phyloP scores from a whole-genome alignment of 2,888 invertebrate genomes.

The Lepas anatifera region DNA sequence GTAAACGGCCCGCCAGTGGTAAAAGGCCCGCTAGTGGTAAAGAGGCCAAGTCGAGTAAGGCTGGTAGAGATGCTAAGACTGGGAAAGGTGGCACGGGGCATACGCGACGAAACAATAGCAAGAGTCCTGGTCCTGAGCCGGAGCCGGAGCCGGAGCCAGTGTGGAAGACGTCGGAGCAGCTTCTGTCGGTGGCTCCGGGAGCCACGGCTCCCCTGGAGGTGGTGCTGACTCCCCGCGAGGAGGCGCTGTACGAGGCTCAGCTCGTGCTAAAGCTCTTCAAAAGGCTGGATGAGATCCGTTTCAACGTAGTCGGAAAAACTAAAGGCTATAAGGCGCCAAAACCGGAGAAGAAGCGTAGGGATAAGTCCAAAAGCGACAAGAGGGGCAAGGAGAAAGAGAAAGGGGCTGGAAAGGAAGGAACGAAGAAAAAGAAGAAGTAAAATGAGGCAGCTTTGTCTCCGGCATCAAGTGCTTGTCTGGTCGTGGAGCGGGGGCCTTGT shows the following conservation, averaged over 20 bases:
- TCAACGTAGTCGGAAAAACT: conserved; percentile 13
- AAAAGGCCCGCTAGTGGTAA: too few relatives aligned
- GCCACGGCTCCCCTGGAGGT: background rate
- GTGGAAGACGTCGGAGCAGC: conserved; percentile 26
- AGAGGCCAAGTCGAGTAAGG: background rate
- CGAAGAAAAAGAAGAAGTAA: conserved; percentile 20
- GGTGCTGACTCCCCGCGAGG: background rate
- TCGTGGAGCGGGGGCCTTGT: too few relatives aligned
- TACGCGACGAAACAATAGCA: too few relatives aligned
- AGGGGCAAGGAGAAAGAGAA: conserved; percentile 22
- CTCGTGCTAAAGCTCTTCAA: conserved; percentile 17
- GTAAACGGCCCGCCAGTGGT: background rate
- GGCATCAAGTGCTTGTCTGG: too few relatives aligned
- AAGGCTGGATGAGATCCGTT: conserved; percentile 17
- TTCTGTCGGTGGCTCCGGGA: conserved; percentile 21
- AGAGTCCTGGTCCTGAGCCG: background rate
- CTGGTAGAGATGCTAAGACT: too few relatives aligned
- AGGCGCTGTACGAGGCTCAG: background rate
- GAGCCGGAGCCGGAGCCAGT: conserved; percentile 11
- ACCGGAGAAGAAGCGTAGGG: conserved; percentile 12
- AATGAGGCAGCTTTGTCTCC: too few relatives aligned
- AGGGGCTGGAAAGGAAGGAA: conserved; percentile 22
- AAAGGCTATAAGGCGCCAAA: conserved; percentile 17
- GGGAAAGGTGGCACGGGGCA: too few relatives aligned
- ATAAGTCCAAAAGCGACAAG: conserved; percentile 23